phyloP scores from a whole-genome alignment of 2,888 invertebrate genomes.

The Clistopyga incitator region DNA sequence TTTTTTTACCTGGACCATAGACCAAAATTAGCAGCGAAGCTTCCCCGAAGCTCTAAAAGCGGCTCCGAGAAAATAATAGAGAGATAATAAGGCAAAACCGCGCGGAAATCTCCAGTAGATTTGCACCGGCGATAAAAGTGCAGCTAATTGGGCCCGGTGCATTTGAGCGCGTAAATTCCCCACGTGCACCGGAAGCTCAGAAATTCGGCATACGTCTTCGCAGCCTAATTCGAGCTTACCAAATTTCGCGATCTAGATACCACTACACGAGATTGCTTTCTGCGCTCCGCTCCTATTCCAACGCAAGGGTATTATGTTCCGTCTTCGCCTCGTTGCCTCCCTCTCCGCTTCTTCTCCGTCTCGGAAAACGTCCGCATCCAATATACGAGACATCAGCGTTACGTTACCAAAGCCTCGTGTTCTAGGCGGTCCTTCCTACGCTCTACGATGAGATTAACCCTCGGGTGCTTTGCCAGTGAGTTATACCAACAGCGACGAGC shows the following conservation, averaged over 20 bases:
- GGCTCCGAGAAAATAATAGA: background rate
- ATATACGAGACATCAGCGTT: constrained; percentile 45
- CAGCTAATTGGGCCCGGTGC: background rate
- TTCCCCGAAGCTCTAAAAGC: background rate
- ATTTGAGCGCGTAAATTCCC: background rate
- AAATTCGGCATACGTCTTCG: constrained; percentile 1
- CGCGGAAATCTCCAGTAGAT: background rate
- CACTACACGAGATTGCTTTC: constrained; percentile 53
- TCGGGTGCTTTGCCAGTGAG: background rate
- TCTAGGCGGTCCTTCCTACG: background rate
- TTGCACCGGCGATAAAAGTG: background rate
- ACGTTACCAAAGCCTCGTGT: constrained; percentile 19
- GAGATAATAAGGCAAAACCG: background rate
- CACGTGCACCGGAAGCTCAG: background rate
- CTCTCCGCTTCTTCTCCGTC: constrained; percentile 12
- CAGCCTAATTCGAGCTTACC: constrained; percentile 14
- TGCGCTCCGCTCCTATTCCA: constrained; percentile 17
- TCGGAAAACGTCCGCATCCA: constrained; percentile 42
- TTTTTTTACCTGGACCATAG: too few relatives aligned
- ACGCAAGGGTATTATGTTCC: constrained; percentile 44
- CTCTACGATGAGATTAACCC: constrained; percentile 21
- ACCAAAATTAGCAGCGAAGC: too few relatives aligned
- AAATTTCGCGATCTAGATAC: constrained; percentile 43
- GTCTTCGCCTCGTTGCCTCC: background rate
- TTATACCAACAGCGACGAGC: constrained; percentile 6